phyloP scores from a whole-genome alignment of 1,140 invertebrate species.

The Zophobas atratus region DNA sequence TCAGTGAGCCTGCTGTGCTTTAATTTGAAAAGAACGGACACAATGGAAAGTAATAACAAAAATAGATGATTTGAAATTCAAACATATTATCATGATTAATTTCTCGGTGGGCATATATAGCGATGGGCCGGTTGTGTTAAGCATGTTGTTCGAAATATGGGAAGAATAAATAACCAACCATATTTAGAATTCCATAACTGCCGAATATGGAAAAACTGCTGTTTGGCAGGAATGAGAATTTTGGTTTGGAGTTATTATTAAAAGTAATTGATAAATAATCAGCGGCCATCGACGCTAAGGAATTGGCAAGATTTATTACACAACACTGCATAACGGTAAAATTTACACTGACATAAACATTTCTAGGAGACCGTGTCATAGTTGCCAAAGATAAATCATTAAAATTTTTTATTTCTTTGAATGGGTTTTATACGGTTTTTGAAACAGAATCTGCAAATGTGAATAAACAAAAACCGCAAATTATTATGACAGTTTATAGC shows the following conservation, averaged over 20 bases:
- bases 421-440: too few relatives aligned
- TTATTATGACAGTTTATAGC: too few relatives aligned
- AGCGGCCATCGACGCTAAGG: background rate
- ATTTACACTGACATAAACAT: too few relatives aligned
- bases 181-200: slow-evolving; percentile 15
- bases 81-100: slow-evolving; percentile 10
- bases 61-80: slow-evolving; percentile 17
- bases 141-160: slow-evolving; percentile 9
- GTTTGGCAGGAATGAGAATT: slow-evolving; percentile 29
- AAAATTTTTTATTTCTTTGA: too few relatives aligned
- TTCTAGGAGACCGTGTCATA: too few relatives aligned
- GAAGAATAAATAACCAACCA: slow-evolving; percentile 23
- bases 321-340: background rate
- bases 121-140: slow-evolving; percentile 4
- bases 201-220: slow-evolving; percentile 28
- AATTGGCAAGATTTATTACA: background rate
- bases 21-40: background rate
- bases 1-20: background rate
- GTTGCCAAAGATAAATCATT: too few relatives aligned
- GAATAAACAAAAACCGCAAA: too few relatives aligned
- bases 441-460: too few relatives aligned
- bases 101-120: slow-evolving; percentile 16
- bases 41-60: slow-evolving; percentile 1
- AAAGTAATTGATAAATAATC: slow-evolving; percentile 28
- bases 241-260: slow-evolving; percentile 20